phyloP scores from a whole-genome alignment of 2,888 invertebrate species.

The Mesorhabditis sp. region DNA sequence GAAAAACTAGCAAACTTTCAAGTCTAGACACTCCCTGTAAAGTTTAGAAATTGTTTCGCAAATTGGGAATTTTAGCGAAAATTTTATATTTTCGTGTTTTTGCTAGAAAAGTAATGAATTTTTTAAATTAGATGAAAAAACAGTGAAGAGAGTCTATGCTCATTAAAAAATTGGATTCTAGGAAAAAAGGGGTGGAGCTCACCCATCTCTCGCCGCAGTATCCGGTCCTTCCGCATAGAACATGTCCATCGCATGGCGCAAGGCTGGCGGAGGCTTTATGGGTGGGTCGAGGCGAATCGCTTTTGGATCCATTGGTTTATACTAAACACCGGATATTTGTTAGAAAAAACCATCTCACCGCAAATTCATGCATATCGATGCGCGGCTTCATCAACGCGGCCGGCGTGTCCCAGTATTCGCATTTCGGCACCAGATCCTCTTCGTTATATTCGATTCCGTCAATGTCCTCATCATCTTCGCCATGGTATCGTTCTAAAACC shows the following conservation, averaged over 20 bases:
- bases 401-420: constrained; percentile 76
- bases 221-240: constrained; percentile 80
- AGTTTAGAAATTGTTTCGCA: too few relatives aligned
- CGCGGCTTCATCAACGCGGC: constrained; percentile 97
- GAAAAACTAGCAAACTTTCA: too few relatives aligned
- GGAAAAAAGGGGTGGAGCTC: too few relatives aligned
- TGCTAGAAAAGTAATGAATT: too few relatives aligned
- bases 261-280: constrained; percentile 85
- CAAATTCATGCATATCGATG: constrained; percentile 82
- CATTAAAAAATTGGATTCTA: too few relatives aligned
- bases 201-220: constrained; percentile 81
- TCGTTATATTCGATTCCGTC: constrained; percentile 35
- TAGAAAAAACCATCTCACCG: constrained; percentile 23
- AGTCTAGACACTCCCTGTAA: too few relatives aligned
- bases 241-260: constrained; percentile 88
- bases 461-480: constrained; percentile 31
- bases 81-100: too few relatives aligned
- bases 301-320: constrained; percentile 82
- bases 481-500: neutral
- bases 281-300: constrained; percentile 88
- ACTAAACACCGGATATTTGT: constrained; percentile 63
- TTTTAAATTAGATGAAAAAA: too few relatives aligned
- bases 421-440: constrained; percentile 20
- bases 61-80: too few relatives aligned
- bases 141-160: too few relatives aligned